These are phyloP conservation scores for Limnephilus rhombicus DNA, from an alignment of 2,888 invertebrate species.

Conservation along the genomic window DNA sequence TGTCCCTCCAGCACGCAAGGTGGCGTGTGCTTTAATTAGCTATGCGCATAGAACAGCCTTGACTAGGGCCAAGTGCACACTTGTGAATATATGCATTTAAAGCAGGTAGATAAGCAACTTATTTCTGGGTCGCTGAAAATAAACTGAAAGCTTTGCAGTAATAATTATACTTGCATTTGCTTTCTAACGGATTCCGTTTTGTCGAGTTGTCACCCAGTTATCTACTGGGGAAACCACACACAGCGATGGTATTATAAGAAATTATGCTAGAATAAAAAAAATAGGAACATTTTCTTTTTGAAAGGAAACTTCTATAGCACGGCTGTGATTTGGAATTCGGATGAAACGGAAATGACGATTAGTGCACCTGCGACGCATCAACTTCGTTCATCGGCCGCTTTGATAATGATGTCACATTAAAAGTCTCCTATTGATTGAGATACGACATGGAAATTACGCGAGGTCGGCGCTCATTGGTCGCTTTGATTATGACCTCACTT, in stretches of 20 bases:
- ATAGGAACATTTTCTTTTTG: no score
- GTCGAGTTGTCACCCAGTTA: neutral
- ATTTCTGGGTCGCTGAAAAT: slow-evolving; percentile 19
- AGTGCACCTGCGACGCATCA: no score
- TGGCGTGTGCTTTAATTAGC: slow-evolving; percentile 16
- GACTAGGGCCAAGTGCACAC: slow-evolving; percentile 25
- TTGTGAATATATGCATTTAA: slow-evolving; percentile 39
- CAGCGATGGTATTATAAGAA: neutral
- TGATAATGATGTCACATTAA: no score
- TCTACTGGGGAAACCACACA: neutral
- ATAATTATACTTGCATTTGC: neutral
- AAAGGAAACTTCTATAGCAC: no score
- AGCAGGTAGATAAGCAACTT: slow-evolving; percentile 29
- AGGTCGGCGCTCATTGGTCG: no score
- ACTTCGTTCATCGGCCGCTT: no score
- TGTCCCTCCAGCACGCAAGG: neutral
- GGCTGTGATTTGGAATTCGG: no score
- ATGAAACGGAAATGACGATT: no score
- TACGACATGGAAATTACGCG: no score
- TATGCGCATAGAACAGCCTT: slow-evolving; percentile 24
- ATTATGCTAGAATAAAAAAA: no score
- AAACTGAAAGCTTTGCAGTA: slow-evolving; percentile 19
- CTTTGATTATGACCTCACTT: no score
- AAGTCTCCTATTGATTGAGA: no score
- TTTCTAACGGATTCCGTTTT: neutral